These are phyloP conservation scores for Drosophila biarmipes DNA, from an alignment of 1,140 invertebrate genomes.

Conservation along the genomic window DNA sequence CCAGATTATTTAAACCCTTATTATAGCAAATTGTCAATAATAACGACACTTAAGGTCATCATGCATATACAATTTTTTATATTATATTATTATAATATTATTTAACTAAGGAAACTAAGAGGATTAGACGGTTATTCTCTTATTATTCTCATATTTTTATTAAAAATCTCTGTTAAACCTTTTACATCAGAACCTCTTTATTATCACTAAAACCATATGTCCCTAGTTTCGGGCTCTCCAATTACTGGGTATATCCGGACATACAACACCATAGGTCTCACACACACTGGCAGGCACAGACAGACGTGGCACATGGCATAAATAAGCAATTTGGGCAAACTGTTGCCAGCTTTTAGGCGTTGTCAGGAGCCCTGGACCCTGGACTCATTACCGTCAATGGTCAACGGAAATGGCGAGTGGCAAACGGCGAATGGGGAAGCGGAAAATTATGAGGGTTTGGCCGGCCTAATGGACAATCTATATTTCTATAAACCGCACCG, in stretches of 20 bases:
- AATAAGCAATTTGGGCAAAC: conserved; percentile 72
- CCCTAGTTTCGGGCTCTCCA: not conserved
- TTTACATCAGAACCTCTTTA: not conserved
- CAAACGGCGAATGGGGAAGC: conserved; percentile 12
- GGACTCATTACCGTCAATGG: conserved; percentile 37
- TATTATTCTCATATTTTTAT: too few species aligned
- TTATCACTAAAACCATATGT: not conserved
- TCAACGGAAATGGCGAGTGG: conserved; percentile 24
- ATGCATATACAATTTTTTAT: too few species aligned
- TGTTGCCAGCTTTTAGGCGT: conserved; percentile 65
- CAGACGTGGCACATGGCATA: conserved; percentile 53
- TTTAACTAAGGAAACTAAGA: too few species aligned
- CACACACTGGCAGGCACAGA: not conserved
- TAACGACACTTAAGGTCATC: too few species aligned
- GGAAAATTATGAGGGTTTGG: conserved; percentile 33
- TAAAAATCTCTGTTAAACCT: too few species aligned
- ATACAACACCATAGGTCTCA: not conserved
- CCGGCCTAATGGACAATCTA: conserved; percentile 25
- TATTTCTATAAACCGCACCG: conserved; percentile 35
- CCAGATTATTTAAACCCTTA: too few species aligned
- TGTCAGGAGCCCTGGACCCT: conserved; percentile 10
- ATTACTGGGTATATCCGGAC: conserved; percentile 13
- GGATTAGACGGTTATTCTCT: too few species aligned
- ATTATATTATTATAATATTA: too few species aligned
- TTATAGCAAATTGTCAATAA: too few species aligned